Evolutionary conservation across 2,888 invertebrate species (phyloP), one percentile per base, ranked within the genome.

Genomic region (Sarcophaga variegata): DNA sequence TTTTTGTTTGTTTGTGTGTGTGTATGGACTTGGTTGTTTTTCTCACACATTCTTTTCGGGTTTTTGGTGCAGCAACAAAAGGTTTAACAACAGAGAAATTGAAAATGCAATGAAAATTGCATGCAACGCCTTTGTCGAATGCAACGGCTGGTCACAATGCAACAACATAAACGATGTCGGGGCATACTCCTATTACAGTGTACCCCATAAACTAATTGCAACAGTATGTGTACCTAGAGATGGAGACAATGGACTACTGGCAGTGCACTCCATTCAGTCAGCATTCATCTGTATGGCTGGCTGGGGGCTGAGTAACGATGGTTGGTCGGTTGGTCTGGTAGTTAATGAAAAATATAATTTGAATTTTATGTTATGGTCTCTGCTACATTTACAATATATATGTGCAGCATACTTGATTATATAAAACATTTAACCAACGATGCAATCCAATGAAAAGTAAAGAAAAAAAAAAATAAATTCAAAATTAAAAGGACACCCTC

Each of bases 31-130:
- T 83, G 78, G 77, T 17, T 72, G 45, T 78, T 78, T 74, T 78
- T 72, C 67, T 78, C 72, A 6, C 17, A 12, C 45, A 22, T 64
- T 64, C 64, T 4, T 22, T 63, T 27, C 12, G 8, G 37, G 8
- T 37, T 8, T 37, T 10, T 37, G 37, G 8, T 37, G 37, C 37
- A 6, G 37, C 37, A 37, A 6, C 37, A 37, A 37, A 37, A 37
- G 6, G 37, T 37, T 37, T 8, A 37, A 37, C 37, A 37, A 37
- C 37, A 37, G 37, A 37, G 54, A 54, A 49, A 54, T 17, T 17
- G 54, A 77, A 84, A 88, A 87, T 88, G 89, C 91, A 91, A 91
- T 91, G 90, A 81, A 85, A 85, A 91, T 89, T 91, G 91, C 91
- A 90, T 90, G 88, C 88, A 90, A 86, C 90, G 37, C 45, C 45